Percentiles rank a stretch among this genome's conserved stretches.
Conservation (phyloP, 2,888 invertebrate species). For the Notodonta dromedarius region DNA sequence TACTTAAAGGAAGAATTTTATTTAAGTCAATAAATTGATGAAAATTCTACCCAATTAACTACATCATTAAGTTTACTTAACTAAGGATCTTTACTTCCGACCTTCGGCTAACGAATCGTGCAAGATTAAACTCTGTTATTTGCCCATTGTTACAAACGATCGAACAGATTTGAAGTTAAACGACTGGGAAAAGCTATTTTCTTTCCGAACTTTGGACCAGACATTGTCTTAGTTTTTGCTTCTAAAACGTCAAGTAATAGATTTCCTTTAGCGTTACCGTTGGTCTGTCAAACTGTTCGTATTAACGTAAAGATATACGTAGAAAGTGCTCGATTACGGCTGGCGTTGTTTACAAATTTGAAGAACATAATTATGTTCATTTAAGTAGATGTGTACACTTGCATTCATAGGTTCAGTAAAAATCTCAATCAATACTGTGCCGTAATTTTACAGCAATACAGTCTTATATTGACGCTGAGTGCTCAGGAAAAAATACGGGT, state of each 20-base stretch:
- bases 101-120: conserved; percentile 6
- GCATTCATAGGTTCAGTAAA: no score
- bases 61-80: background rate
- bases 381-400: no score
- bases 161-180: conserved; percentile 30
- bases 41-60: conserved; percentile 1
- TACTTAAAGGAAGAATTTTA: no score
- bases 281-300: conserved; percentile 10
- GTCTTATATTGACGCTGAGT: no score
- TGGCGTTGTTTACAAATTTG: no score
- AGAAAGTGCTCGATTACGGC: no score
- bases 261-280: conserved; percentile 9
- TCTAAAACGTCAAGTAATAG: conserved; percentile 16
- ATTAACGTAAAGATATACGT: background rate
- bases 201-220: conserved; percentile 27
- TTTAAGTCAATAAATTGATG: background rate
- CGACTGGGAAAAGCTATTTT: conserved; percentile 31
- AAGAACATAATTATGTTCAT: no score
- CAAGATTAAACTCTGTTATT: conserved; percentile 22
- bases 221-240: conserved; percentile 23
- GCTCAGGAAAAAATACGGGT: no score
- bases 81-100: conserved; percentile 4
- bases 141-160: conserved; percentile 33
- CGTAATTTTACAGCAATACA: no score
- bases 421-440: no score